Conservation (phyloP, 1,140 invertebrate species). For the Triops longicaudatus region DNA sequence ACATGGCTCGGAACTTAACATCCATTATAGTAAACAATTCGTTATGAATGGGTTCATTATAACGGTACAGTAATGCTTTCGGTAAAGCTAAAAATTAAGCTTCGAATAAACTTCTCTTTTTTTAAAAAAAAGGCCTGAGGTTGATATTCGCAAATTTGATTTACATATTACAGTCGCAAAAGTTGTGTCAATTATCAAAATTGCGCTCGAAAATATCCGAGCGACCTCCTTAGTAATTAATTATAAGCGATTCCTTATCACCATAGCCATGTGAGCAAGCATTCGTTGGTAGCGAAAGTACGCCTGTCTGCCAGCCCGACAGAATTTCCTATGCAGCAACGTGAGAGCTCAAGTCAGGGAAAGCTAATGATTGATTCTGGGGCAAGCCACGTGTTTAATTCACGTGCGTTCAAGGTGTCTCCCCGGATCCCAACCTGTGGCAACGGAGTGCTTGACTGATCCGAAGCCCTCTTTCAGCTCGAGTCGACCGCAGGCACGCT, state of each 20-base stretch:
- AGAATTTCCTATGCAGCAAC: not conserved
- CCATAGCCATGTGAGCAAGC: not conserved
- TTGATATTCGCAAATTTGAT: too few relatives aligned
- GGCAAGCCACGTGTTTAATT: not conserved
- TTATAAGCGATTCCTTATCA: not conserved
- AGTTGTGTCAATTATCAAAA: too few relatives aligned
- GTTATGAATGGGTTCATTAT: too few relatives aligned
- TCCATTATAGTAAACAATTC: too few relatives aligned
- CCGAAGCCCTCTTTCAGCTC: too few relatives aligned
- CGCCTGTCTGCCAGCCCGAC: too few relatives aligned
- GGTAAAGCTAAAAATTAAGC: too few relatives aligned
- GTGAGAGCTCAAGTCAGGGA: constrained; percentile 10
- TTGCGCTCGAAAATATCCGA: not conserved
- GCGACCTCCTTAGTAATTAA: not conserved
- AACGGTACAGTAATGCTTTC: too few relatives aligned
- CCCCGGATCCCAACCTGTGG: not conserved
- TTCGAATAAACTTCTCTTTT: too few relatives aligned
- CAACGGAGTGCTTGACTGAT: not conserved
- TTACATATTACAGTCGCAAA: too few relatives aligned
- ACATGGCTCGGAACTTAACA: too few relatives aligned
- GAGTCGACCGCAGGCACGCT: not conserved
- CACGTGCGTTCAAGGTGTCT: not conserved
- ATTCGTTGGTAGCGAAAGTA: not conserved
- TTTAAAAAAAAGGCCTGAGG: too few relatives aligned
- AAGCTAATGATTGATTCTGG: not conserved